phyloP scores from a whole-genome alignment of 1,140 invertebrate genomes.

The Brachionus rotundiformis region DNA sequence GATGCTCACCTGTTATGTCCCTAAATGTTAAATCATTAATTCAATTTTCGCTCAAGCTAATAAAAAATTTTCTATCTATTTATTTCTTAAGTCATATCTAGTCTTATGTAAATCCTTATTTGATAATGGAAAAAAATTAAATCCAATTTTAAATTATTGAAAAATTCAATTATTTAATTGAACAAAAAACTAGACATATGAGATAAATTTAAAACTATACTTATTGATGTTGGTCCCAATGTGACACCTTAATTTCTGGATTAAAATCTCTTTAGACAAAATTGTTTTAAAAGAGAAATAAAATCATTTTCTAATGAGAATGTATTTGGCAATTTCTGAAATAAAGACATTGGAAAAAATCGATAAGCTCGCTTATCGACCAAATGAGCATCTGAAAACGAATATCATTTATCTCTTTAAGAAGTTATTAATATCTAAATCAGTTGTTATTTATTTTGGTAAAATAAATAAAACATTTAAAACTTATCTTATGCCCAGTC shows the following conservation, averaged over 20 bases:
- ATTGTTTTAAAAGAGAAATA: no score
- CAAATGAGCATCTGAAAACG: background rate
- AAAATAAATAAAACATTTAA: slow-evolving; percentile 36
- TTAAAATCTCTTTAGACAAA: background rate
- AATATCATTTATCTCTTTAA: background rate
- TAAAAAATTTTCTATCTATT: background rate
- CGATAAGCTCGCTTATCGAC: no score
- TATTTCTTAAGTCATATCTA: no score
- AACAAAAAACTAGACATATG: no score
- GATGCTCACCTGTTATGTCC: background rate
- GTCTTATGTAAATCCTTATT: no score
- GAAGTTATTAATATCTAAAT: slow-evolving; percentile 36
- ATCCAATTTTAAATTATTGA: background rate
- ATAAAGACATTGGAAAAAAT: background rate
- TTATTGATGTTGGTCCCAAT: background rate
- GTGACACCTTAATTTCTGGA: background rate
- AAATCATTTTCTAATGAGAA: no score
- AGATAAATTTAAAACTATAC: background rate
- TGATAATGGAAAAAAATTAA: background rate
- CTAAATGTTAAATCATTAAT: background rate
- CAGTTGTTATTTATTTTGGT: slow-evolving; percentile 37
- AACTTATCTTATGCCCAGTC: slow-evolving; percentile 24
- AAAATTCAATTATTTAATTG: no score
- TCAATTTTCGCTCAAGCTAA: background rate
- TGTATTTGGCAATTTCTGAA: background rate